A percentile compares a stretch with the other conserved stretches of the same genome.
These are phyloP conservation scores for Acrobasis repandana DNA, from an alignment of 2,888 invertebrate species.

Conservation along the genomic window DNA sequence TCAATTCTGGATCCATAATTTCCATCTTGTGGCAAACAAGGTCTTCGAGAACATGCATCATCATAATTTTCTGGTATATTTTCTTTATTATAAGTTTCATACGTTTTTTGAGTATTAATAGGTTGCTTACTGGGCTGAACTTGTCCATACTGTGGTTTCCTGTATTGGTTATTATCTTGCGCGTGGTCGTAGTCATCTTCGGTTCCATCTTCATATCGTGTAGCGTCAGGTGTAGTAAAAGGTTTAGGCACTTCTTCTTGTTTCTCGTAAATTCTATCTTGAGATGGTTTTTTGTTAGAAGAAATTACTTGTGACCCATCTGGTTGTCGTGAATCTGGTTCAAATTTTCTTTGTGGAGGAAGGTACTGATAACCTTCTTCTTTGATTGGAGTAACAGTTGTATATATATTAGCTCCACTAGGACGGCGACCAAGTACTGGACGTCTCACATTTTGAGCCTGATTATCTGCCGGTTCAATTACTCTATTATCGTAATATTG, in stretches of 20 bases:
- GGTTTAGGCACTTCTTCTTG: slow-evolving; percentile 32
- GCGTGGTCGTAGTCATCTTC: slow-evolving; percentile 26
- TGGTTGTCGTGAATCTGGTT: slow-evolving; percentile 21
- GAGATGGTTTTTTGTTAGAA: slow-evolving; percentile 19
- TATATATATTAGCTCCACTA: neutral
- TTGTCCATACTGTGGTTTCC: neutral
- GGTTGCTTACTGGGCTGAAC: neutral
- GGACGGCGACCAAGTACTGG: neutral
- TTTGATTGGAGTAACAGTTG: slow-evolving; percentile 14
- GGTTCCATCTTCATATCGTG: slow-evolving; percentile 27
- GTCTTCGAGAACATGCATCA: neutral
- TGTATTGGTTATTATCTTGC: slow-evolving; percentile 3
- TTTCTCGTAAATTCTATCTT: slow-evolving; percentile 6
- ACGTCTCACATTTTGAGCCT: slow-evolving; percentile 1
- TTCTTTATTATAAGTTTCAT: neutral
- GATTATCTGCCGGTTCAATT: neutral
- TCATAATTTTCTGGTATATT: neutral
- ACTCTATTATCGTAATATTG: slow-evolving; percentile 8
- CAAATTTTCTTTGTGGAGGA: slow-evolving; percentile 37
- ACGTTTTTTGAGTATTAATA: neutral
- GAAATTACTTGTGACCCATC: neutral
- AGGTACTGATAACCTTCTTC: slow-evolving; percentile 41
- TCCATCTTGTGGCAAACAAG: neutral
- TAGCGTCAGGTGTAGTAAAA: slow-evolving; percentile 41
- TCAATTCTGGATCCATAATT: neutral